Evolutionary conservation across 2,113 vertebrate genomes (phyloP).

Genomic region (Pseudopipra pipra): DNA sequence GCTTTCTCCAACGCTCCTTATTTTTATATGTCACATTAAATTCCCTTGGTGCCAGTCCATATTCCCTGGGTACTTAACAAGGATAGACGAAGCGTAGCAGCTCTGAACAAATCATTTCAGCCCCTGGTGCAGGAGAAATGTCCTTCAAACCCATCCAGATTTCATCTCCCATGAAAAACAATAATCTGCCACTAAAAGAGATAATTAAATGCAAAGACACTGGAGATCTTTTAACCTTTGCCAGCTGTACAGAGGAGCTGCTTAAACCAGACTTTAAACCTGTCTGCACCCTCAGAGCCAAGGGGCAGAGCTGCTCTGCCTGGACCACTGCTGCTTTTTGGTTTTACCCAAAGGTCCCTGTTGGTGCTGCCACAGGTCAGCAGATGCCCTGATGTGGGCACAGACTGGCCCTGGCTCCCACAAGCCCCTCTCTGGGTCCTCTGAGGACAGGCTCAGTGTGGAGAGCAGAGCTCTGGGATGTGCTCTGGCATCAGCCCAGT

Average conservation of each 20-base stretch:
- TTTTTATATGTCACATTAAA: slow-evolving; percentile 35
- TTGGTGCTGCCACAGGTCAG: not conserved
- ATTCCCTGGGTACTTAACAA: slow-evolving; percentile 22
- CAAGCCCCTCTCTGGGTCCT: not conserved
- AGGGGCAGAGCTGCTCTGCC: not conserved
- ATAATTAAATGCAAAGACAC: not conserved
- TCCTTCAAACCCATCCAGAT: not conserved
- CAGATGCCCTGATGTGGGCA: not conserved
- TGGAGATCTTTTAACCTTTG: not conserved
- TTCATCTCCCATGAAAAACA: not conserved
- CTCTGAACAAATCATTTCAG: not conserved
- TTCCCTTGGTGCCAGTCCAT: not conserved
- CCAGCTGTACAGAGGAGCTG: not conserved
- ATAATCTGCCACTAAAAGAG: not conserved
- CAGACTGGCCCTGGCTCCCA: not conserved
- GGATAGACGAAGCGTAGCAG: slow-evolving; percentile 25
- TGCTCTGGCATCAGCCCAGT: not conserved
- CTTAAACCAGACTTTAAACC: not conserved
- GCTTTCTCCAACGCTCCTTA: not conserved
- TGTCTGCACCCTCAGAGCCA: not conserved
- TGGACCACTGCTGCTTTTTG: not conserved
- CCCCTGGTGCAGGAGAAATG: not conserved
- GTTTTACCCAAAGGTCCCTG: not conserved
- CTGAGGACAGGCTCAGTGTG: not conserved
- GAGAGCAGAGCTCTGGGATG: not conserved